Base-by-base conservation (phyloP, 2,113 vertebrate genomes). In the Neoarius graeffei region DNA sequence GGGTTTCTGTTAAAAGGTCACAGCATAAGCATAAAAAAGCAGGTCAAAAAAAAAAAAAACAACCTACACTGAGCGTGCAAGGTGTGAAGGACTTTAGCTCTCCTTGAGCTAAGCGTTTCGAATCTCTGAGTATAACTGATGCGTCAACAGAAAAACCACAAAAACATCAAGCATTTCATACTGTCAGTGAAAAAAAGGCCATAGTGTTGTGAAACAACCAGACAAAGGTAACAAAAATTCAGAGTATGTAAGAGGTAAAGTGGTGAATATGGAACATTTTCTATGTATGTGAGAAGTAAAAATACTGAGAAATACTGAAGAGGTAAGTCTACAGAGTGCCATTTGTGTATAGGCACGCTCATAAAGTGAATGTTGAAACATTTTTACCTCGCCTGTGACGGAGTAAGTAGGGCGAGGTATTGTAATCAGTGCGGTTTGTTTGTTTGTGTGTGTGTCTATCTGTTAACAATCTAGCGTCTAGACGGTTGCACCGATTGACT, bases 1-100 rank as follows among this genome's bases (percentile, higher is more conserved):
- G 66, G 27, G 27, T 56, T 85, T 54, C 54, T 85, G 52, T 85
- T 74, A 85, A 59, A 35, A n/a, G 62, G 66, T 69, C 13, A 85
- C 59, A 73, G 15, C 14, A 23, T 71, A 30, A 30, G 25, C 66
- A 85, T 23, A 74, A n/a, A 73, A 84, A 79, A 85, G 8, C 48
- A 84, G 62, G 83, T 84, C 64, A 66, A 10, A 66, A 30, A 48
- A 83, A 35, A 20, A 20, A 64, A 60, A 82, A 23, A 4, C 9
- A 50, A 17, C 48, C 59, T 17, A 73, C 52, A 52, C 13, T 67
- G 5, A 25, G 20, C 1, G 1, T 25, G 48, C 7, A 84, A 73
- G 67, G 54, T 57, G 79, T 59, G 79, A 35, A 35, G 79, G 15
- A 35, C 67, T 57, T 85, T 13, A 35, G 52, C 50, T 14, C 17